phyloP scores from a whole-genome alignment of 2,113 vertebrate genomes.

The Neodontobutis hainanensis region DNA sequence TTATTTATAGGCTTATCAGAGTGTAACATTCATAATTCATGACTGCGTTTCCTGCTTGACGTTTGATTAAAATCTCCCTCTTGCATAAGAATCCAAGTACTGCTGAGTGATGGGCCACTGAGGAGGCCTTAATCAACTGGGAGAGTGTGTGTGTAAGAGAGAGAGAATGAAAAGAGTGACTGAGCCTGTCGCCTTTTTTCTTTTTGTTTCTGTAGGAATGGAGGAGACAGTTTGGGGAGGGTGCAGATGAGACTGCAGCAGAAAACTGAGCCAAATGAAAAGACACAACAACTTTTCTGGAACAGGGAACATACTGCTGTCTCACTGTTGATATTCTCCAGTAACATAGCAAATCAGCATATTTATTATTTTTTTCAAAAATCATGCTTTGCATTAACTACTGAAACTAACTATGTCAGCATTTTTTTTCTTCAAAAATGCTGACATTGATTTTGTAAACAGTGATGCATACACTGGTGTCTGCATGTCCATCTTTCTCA shows the following conservation, averaged over 20 bases:
- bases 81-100: constrained; percentile 39
- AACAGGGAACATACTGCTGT: not conserved
- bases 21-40: constrained; percentile 50
- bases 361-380: no score
- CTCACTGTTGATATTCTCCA: not conserved
- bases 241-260: constrained; percentile 44
- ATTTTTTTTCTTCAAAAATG: no score
- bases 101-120: constrained; percentile 46
- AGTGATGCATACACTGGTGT: no score
- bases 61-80: constrained; percentile 54
- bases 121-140: constrained; percentile 46
- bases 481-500: no score
- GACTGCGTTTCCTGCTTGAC: constrained; percentile 36
- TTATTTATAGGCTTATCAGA: constrained; percentile 53
- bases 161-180: not conserved
- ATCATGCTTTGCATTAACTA: no score
- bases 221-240: constrained; percentile 22
- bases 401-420: no score
- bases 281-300: constrained; percentile 11
- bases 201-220: not conserved
- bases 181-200: no score
- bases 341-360: not conserved
- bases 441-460: no score
- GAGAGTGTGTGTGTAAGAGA: constrained; percentile 1
- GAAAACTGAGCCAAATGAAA: constrained; percentile 19